phyloP scores from a whole-genome alignment of 2,888 invertebrate genomes.

The Willowsia nigromaculata region DNA sequence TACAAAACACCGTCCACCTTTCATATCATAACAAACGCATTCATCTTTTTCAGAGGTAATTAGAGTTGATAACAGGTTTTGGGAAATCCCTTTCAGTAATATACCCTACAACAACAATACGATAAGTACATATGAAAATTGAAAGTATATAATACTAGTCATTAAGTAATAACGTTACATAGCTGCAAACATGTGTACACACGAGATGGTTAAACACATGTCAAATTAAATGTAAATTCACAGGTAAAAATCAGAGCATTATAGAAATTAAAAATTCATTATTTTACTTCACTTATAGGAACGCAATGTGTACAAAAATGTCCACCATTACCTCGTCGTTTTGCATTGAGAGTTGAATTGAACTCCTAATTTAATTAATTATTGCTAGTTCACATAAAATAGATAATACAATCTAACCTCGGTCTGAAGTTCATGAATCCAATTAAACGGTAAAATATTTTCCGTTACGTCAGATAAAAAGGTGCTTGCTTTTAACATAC shows the following conservation, averaged over 20 bases:
- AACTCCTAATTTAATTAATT: background rate
- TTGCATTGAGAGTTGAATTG: background rate
- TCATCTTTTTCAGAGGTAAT: slow-evolving; percentile 2
- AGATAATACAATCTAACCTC: background rate
- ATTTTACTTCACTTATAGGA: background rate
- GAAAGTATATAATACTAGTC: slow-evolving; percentile 19
- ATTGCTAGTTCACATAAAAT: background rate
- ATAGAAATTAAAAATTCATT: background rate
- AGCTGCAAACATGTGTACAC: background rate
- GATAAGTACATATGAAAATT: background rate
- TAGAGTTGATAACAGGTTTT: slow-evolving; percentile 7
- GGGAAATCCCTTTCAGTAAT: background rate
- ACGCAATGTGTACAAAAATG: background rate
- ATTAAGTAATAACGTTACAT: slow-evolving; percentile 5
- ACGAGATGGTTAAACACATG: background rate
- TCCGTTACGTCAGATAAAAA: too few relatives aligned
- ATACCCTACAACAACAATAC: background rate
- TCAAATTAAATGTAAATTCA: slow-evolving; percentile 30
- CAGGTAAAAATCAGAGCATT: slow-evolving; percentile 37
- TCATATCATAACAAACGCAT: background rate
- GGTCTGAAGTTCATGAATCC: too few relatives aligned
- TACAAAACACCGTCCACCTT: background rate
- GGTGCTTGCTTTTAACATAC: too few relatives aligned
- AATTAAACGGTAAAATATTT: too few relatives aligned
- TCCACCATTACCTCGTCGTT: background rate